Percentiles rank a stretch among this genome's conserved stretches.
These are phyloP conservation scores for Apis laboriosa DNA, from an alignment of 1,140 invertebrate genomes.

Conservation along the genomic window DNA sequence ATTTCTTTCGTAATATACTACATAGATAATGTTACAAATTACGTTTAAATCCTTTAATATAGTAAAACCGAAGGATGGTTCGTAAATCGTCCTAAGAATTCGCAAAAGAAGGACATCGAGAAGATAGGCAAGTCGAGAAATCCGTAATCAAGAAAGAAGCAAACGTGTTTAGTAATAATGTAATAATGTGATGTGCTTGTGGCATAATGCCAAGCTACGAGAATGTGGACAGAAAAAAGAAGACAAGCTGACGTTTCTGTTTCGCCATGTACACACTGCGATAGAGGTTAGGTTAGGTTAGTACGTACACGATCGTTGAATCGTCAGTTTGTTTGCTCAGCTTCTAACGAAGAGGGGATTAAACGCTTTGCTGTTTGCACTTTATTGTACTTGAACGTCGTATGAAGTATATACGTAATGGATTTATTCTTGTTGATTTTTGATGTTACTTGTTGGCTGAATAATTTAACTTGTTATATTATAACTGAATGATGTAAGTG, in stretches of 20 bases:
- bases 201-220: not conserved
- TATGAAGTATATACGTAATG: not conserved
- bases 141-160: slow-evolving; percentile 30
- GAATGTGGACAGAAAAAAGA: not conserved
- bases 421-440: no score
- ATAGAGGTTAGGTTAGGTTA: not conserved
- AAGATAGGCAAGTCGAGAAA: not conserved
- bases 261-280: not conserved
- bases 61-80: not conserved
- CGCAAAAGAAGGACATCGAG: not conserved
- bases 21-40: slow-evolving; percentile 17
- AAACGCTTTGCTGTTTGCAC: not conserved
- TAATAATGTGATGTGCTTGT: slow-evolving; percentile 19
- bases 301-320: not conserved
- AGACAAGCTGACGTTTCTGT: not conserved
- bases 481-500: no score
- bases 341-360: not conserved
- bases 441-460: no score
- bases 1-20: slow-evolving; percentile 7
- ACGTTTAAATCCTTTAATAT: slow-evolving; percentile 18
- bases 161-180: slow-evolving; percentile 30
- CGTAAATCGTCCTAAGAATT: slow-evolving; percentile 1
- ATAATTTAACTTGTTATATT: no score
- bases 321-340: not conserved
- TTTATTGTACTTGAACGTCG: not conserved